Conservation (phyloP, 2,113 vertebrate genomes). For the Cygnus atratus region DNA sequence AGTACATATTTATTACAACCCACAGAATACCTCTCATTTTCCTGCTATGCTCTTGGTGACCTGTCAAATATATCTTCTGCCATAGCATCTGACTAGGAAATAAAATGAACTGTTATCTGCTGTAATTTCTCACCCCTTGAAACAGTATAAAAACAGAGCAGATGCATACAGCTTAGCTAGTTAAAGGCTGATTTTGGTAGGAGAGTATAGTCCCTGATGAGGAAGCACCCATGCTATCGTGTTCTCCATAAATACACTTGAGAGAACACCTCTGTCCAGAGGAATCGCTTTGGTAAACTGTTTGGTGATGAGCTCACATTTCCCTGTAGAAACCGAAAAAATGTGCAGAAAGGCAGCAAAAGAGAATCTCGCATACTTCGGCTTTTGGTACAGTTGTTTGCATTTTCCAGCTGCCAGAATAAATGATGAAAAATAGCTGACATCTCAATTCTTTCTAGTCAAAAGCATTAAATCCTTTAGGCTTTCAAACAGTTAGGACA, state of each 20-base stretch:
- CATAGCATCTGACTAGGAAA: not conserved
- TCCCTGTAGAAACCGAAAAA: not conserved
- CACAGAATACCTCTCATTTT: not conserved
- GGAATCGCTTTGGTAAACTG: not conserved
- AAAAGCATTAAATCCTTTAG: not conserved
- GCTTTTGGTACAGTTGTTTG: not conserved
- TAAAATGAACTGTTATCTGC: not conserved
- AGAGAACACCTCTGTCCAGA: not conserved
- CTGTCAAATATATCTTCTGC: not conserved
- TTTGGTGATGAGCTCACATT: not conserved
- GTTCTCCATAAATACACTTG: not conserved
- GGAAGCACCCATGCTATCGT: not conserved
- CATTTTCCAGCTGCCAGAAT: not conserved
- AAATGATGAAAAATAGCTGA: not conserved
- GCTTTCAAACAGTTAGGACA: not conserved
- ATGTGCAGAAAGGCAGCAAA: not conserved
- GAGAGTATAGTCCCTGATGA: rapidly evolving
- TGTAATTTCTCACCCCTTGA: not conserved
- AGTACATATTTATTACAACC: not conserved
- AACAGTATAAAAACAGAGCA: not conserved
- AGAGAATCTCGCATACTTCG: not conserved
- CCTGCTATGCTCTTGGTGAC: not conserved
- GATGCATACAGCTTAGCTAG: not conserved
- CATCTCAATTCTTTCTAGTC: not conserved
- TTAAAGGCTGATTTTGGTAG: not conserved